These are phyloP conservation scores for Channa argus DNA, from an alignment of 2,113 vertebrate species.

Conservation along the genomic window DNA sequence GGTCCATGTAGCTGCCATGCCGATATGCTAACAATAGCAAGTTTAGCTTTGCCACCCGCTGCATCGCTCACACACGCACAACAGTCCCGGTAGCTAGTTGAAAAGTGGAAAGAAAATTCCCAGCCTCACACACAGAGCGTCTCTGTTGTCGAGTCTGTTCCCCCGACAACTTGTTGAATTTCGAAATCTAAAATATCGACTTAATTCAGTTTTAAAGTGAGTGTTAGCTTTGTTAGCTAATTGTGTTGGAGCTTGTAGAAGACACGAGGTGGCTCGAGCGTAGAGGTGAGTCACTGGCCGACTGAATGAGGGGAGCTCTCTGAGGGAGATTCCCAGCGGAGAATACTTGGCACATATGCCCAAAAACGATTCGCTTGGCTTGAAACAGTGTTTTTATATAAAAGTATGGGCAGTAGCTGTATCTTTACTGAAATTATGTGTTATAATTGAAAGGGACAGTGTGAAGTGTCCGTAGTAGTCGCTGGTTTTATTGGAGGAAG, in stretches of 20 bases:
- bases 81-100: conserved; percentile 70
- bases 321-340: conserved; percentile 78
- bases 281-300: conserved; percentile 84
- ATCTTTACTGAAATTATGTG: fast-evolving
- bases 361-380: neutral
- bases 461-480: conserved; percentile 56
- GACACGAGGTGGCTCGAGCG: conserved; percentile 85
- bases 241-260: conserved; percentile 78
- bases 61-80: conserved; percentile 60
- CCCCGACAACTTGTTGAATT: conserved; percentile 48
- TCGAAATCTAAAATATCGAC: neutral
- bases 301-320: conserved; percentile 64
- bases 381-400: fast-evolving
- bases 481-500: conserved; percentile 66
- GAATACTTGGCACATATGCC: conserved; percentile 39
- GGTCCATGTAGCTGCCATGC: conserved; percentile 71
- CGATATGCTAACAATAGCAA: conserved; percentile 85
- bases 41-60: conserved; percentile 81
- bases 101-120: conserved; percentile 69
- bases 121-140: neutral
- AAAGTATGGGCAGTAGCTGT: neutral
- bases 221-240: conserved; percentile 81
- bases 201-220: conserved; percentile 30
- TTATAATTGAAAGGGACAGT: neutral
- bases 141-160: neutral